These are phyloP conservation scores for Glossosoma conforme DNA, from an alignment of 1,140 invertebrate genomes.

Conservation along the genomic window DNA sequence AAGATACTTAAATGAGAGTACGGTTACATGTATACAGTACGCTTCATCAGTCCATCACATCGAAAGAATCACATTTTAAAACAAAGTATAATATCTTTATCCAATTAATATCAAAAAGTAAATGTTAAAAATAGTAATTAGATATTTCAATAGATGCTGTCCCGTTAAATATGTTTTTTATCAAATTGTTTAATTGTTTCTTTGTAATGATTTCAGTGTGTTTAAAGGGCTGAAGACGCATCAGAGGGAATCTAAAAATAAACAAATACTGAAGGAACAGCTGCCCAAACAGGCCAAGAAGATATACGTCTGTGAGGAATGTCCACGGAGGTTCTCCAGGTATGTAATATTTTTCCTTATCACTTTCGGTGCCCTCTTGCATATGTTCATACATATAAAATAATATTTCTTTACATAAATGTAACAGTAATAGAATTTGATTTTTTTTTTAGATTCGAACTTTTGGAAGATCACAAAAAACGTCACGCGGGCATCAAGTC, in stretches of 20 bases:
- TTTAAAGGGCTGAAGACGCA: constrained; percentile 3
- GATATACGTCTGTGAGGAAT: constrained; percentile 11
- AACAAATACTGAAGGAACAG: background rate
- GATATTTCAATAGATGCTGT: background rate
- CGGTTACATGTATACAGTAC: background rate
- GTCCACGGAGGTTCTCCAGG: constrained; percentile 12
- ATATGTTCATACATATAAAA: background rate
- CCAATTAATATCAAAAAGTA: no score
- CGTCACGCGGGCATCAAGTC: constrained; percentile 15
- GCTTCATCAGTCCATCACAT: no score
- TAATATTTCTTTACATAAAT: background rate
- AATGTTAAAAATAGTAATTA: background rate
- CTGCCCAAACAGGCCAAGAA: background rate
- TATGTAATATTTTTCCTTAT: background rate
- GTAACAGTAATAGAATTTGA: background rate
- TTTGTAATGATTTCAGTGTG: background rate
- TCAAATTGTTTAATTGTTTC: background rate
- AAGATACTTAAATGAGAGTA: no score
- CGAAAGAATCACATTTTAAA: no score
- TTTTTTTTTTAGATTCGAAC: constrained; percentile 7
- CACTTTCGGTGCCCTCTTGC: background rate
- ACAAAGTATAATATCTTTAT: no score
- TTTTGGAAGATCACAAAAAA: constrained; percentile 20
- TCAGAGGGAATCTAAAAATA: constrained; percentile 1
- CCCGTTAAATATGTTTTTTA: background rate